A percentile compares a stretch with the other conserved stretches of the same genome.
Conservation (phyloP, 2,888 invertebrate species). For the Erebia palarica region DNA sequence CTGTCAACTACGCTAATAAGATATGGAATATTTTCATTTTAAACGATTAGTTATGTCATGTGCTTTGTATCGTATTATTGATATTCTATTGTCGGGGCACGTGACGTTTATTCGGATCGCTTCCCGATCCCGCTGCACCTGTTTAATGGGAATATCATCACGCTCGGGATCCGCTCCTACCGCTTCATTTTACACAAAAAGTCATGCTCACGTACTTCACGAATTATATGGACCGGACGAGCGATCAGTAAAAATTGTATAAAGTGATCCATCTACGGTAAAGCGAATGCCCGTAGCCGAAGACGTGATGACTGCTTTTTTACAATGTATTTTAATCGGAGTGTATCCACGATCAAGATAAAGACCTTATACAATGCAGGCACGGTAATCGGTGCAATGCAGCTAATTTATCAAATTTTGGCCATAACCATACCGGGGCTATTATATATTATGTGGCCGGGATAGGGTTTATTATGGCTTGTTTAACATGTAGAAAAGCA, state of each 20-base stretch:
- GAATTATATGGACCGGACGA: constrained; percentile 71
- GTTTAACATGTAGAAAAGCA: not conserved
- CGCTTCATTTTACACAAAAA: constrained; percentile 53
- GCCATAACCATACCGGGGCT: too few relatives aligned
- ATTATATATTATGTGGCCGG: too few relatives aligned
- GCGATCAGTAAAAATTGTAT: constrained; percentile 66
- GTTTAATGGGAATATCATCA: constrained; percentile 68
- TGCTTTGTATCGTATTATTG: not conserved
- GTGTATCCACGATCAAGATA: constrained; percentile 27
- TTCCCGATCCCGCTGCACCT: constrained; percentile 60
- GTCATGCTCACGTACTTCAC: constrained; percentile 73
- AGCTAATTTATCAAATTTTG: constrained; percentile 1
- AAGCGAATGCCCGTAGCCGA: constrained; percentile 45
- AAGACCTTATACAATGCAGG: constrained; percentile 20
- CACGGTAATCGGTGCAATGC: constrained; percentile 4
- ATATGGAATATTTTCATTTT: constrained; percentile 10
- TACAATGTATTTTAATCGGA: constrained; percentile 64
- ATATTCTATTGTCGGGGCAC: constrained; percentile 46
- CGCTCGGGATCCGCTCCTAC: constrained; percentile 54
- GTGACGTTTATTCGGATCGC: constrained; percentile 57
- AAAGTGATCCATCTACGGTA: constrained; percentile 65
- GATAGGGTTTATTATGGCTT: too few relatives aligned
- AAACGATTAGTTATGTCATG: not conserved
- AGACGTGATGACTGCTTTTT: constrained; percentile 62
- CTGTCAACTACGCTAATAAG: constrained; percentile 9